These are phyloP conservation scores for Lasioglossum zephyrum DNA, from an alignment of 2,888 invertebrate genomes.

Conservation along the genomic window DNA sequence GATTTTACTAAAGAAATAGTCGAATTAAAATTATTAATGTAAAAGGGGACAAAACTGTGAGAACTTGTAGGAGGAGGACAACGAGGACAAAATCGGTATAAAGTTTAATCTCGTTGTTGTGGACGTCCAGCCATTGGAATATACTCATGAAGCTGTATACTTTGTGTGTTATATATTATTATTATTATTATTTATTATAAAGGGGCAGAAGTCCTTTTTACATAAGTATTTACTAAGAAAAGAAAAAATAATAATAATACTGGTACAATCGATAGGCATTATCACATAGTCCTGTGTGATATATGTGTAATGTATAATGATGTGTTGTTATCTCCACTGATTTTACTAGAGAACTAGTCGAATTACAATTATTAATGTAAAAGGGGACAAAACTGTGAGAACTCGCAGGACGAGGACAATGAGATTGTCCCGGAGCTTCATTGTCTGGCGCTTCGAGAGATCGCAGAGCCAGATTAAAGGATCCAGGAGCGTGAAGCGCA, in stretches of 20 bases:
- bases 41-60: neutral
- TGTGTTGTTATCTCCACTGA: too few relatives aligned
- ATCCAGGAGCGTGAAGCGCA: neutral
- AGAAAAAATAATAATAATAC: too few relatives aligned
- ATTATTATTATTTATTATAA: too few relatives aligned
- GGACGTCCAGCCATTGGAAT: neutral
- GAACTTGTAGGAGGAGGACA: neutral
- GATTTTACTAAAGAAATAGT: too few relatives aligned
- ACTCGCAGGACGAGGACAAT: neutral
- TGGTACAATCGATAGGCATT: too few relatives aligned
- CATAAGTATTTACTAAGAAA: too few relatives aligned
- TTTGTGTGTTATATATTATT: too few relatives aligned
- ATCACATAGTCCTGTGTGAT: too few relatives aligned
- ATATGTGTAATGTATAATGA: too few relatives aligned
- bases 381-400: neutral
- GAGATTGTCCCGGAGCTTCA: neutral
- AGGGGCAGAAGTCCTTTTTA: too few relatives aligned
- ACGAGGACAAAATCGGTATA: neutral
- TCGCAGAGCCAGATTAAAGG: neutral
- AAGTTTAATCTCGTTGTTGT: neutral
- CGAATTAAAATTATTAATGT: neutral
- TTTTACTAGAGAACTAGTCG: too few relatives aligned
- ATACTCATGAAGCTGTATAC: too few relatives aligned
- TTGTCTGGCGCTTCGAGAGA: neutral
- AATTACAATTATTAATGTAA: neutral